Evolutionary conservation across 1,140 invertebrate genomes (phyloP).

Genomic region (Drosophila mayri): DNA sequence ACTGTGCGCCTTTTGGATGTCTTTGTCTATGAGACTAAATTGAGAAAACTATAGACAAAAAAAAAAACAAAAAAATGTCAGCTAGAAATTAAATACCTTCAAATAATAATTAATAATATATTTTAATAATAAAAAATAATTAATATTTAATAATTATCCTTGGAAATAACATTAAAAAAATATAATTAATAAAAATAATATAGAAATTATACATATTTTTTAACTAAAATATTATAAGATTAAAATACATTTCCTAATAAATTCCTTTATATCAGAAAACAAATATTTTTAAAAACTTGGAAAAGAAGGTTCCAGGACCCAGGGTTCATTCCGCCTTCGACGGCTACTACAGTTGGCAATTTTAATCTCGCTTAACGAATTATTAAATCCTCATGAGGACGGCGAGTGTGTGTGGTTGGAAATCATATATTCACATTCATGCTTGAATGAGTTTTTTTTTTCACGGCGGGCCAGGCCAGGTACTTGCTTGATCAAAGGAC

Average conservation of each 20-base stretch:
- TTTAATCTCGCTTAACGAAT: constrained; percentile 82
- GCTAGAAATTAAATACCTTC: neutral
- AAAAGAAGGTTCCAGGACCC: constrained; percentile 18
- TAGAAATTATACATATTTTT: neutral
- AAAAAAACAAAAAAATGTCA: too few species aligned
- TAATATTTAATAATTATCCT: too few species aligned
- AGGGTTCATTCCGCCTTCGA: constrained; percentile 23
- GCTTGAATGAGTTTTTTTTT: constrained; percentile 79
- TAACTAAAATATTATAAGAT: neutral
- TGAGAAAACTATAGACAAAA: too few species aligned
- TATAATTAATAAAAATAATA: neutral
- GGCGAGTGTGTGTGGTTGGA: constrained; percentile 63
- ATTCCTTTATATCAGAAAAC: too few species aligned
- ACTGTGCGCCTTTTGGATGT: too few species aligned
- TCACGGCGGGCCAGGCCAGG: constrained; percentile 42
- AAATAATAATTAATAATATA: neutral
- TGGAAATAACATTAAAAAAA: neutral
- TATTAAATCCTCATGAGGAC: constrained; percentile 73
- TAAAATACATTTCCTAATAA: too few species aligned
- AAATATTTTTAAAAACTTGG: too few species aligned
- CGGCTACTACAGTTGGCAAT: constrained; percentile 55
- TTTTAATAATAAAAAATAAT: too few species aligned
- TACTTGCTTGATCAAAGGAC: constrained; percentile 83
- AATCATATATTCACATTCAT: constrained; percentile 82
- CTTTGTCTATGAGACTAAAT: too few species aligned